Conservation (phyloP, 2,888 invertebrate species). For the Dioctria rufipes region DNA sequence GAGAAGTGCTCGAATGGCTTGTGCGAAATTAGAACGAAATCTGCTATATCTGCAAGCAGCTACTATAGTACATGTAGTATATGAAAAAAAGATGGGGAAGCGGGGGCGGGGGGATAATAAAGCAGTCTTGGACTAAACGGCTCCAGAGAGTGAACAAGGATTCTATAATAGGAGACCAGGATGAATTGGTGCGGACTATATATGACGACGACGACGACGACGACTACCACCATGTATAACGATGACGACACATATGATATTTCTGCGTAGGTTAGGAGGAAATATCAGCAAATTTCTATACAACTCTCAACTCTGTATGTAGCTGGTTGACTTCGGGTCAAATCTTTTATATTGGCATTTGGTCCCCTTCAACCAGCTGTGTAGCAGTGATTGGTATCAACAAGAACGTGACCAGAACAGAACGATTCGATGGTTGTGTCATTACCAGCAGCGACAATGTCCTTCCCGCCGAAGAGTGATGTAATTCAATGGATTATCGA, state of each 20-base stretch:
- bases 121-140: conserved; percentile 11
- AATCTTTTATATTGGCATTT: conserved; percentile 76
- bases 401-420: conserved; percentile 58
- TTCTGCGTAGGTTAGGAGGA: background rate
- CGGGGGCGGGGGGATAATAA: conserved; percentile 19
- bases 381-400: conserved; percentile 73
- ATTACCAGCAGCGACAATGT: conserved; percentile 22
- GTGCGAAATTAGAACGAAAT: conserved; percentile 29
- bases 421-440: background rate
- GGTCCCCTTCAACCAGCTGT: conserved; percentile 86
- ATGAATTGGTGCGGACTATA: background rate
- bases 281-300: no score
- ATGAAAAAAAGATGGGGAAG: background rate
- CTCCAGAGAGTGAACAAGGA: conserved; percentile 29
- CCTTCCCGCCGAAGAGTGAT: background rate
- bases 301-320: conserved; percentile 72
- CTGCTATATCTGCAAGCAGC: background rate
- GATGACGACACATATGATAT: background rate
- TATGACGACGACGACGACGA: background rate
- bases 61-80: no score
- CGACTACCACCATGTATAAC: background rate
- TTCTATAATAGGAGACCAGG: background rate
- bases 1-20: conserved; percentile 22
- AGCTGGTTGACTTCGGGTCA: conserved; percentile 83
- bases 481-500: conserved; percentile 39